Percentiles rank a stretch among this genome's conserved stretches.
Evolutionary conservation across 2,888 invertebrate genomes (phyloP).

Genomic region (Idaea straminata): DNA sequence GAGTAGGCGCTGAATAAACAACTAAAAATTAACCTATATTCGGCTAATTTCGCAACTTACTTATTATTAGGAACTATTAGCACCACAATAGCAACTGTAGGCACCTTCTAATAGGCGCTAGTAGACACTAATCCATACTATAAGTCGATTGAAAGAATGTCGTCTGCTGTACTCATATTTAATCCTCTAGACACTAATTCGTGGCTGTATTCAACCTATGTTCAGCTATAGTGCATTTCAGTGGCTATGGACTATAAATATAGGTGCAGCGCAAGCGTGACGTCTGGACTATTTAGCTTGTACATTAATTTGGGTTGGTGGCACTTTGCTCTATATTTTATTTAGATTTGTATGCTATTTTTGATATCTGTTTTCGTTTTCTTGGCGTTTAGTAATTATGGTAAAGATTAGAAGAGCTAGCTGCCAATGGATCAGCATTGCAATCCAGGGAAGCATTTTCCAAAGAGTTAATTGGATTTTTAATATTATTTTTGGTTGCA

Average conservation of each 20-base stretch:
- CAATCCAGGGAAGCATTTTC: too few species aligned
- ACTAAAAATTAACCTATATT: too few species aligned
- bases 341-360: neutral
- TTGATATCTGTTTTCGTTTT: neutral
- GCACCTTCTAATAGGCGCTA: too few species aligned
- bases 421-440: neutral
- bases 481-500: too few species aligned
- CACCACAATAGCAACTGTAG: too few species aligned
- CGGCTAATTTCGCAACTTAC: too few species aligned
- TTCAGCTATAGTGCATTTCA: conserved; percentile 12
- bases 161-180: neutral
- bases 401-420: neutral
- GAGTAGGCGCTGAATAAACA: too few species aligned
- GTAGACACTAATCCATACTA: neutral
- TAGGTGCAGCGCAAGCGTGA: conserved; percentile 13
- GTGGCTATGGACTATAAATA: conserved; percentile 15
- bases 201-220: neutral
- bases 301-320: conserved; percentile 28
- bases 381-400: neutral
- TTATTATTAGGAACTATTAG: too few species aligned
- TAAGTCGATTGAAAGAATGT: neutral
- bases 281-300: conserved; percentile 20
- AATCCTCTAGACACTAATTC: neutral
- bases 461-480: too few species aligned
- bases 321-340: conserved; percentile 8